Evolutionary conservation across 2,113 vertebrate species (phyloP).

Genomic region (Crotalus horridus): DNA sequence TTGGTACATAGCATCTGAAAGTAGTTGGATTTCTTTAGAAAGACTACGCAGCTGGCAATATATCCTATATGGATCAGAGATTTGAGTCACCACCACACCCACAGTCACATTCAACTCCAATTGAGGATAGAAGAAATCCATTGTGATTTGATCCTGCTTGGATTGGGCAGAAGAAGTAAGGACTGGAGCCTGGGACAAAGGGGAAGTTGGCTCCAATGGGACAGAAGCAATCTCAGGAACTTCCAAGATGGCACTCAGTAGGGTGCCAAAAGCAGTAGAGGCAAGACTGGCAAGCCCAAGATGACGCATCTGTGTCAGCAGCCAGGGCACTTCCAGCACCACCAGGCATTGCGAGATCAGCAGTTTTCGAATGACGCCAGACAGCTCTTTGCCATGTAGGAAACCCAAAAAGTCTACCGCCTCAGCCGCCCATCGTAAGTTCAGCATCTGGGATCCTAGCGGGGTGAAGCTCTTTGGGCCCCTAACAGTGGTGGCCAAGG

Average conservation of each 20-base stretch:
- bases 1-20: constrained; percentile 77
- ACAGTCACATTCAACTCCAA: constrained; percentile 78
- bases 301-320: constrained; percentile 77
- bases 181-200: background rate
- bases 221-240: rapidly evolving
- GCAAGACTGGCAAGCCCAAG: constrained; percentile 78
- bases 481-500: background rate
- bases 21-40: constrained; percentile 78
- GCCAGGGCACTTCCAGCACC: constrained; percentile 76
- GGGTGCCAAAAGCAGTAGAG: constrained; percentile 46
- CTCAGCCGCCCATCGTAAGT: constrained; percentile 67
- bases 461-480: background rate
- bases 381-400: constrained; percentile 74
- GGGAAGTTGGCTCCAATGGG: rapidly evolving
- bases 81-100: constrained; percentile 82
- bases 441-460: constrained; percentile 17
- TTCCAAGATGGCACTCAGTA: constrained; percentile 43
- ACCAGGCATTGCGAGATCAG: constrained; percentile 68
- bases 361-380: constrained; percentile 77
- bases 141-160: constrained; percentile 40
- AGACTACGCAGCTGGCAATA: constrained; percentile 89
- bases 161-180: rapidly evolving
- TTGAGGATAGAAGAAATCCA: constrained; percentile 81
- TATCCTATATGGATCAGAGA: constrained; percentile 78
- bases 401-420: constrained; percentile 78